Conservation (phyloP, 2,113 vertebrate genomes). For the Hippocampus zosterae region DNA sequence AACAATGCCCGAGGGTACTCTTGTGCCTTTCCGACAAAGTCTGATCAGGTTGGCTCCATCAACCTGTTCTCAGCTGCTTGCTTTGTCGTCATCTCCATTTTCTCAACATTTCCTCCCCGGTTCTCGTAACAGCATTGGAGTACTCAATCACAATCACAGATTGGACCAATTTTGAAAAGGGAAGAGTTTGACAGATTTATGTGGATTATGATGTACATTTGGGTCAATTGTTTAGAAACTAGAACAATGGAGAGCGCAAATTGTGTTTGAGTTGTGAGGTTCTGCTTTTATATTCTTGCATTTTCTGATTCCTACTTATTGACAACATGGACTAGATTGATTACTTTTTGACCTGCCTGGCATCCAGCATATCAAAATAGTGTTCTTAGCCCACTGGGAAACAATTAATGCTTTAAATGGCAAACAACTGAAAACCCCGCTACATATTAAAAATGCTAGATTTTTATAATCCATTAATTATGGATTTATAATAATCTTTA, state of each 20-base stretch:
- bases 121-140: slow-evolving; percentile 27
- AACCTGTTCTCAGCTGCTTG: slow-evolving; percentile 17
- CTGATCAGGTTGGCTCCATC: slow-evolving; percentile 33
- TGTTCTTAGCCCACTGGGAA: slow-evolving; percentile 32
- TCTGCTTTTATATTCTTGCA: slow-evolving; percentile 6
- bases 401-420: slow-evolving; percentile 20
- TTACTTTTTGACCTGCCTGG: slow-evolving; percentile 50
- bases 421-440: slow-evolving; percentile 35
- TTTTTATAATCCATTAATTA: slow-evolving; percentile 53
- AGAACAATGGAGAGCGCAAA: not conserved
- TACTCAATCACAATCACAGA: slow-evolving; percentile 1
- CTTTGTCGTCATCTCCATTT: slow-evolving; percentile 17
- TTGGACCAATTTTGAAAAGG: slow-evolving; percentile 28
- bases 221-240: not conserved
- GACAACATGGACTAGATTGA: slow-evolving; percentile 48
- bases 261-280: not conserved
- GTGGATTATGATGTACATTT: not conserved
- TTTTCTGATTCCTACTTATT: slow-evolving; percentile 30
- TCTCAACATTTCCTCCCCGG: slow-evolving; percentile 5
- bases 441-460: slow-evolving; percentile 17
- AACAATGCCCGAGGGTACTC: slow-evolving; percentile 30
- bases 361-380: slow-evolving; percentile 14
- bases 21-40: slow-evolving; percentile 26
- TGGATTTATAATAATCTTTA: slow-evolving; percentile 56
- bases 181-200: slow-evolving; percentile 17